Evolutionary conservation across 2,797 vertebrate species (phyloP), one percentile per base, ranked within the genome.

Genomic region (Zenarchopterus dispar): DNA sequence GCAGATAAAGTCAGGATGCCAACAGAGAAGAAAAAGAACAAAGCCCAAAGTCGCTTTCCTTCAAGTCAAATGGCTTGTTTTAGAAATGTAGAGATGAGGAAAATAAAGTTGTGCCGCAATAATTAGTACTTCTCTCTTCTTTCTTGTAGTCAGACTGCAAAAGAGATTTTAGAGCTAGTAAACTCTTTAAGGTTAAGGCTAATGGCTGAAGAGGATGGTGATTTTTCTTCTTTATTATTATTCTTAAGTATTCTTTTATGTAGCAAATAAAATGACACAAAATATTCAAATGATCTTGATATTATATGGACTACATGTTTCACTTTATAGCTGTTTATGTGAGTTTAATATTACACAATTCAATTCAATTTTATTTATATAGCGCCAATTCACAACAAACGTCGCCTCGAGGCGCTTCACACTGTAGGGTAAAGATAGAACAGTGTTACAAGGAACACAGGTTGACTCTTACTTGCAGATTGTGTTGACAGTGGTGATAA

Each of bases 1-100:
- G 69, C 73, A 84, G 80, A 87, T 84, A 78, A 82, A 87, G 78
- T 77, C 72, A 54, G 65, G 6, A 51, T 78, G 81, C 50, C 72
- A 80, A 67, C 69, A 70, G 76, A 62, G 55, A 73, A 28, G 57
- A 49, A 76, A 42, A 21, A 67, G 45, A 62, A 54, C 4, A 8
- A 64, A 70, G 55, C 31, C 56, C 62, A 23, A 62, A 70, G 49
- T 51, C 53, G 68, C 62, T 77, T 79, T 79, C 72, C 49, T 47
- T 58, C 54, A 56, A 63, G 56, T 74, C 44, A 81, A 76, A 68
- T 73, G 62, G 58, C 39, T 56, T 66, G 66, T 73, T 77, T 82
- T 59, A 48, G 36, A 64, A 42, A 55, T 70, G 42, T 8, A 21
- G 11, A 61, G 70, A 77, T 62, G 47, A 28, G 57, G 63, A 2